Percentiles rank a stretch among this genome's conserved stretches.
Conservation (phyloP, 2,888 invertebrate species). For the Pyrrhia umbra region DNA sequence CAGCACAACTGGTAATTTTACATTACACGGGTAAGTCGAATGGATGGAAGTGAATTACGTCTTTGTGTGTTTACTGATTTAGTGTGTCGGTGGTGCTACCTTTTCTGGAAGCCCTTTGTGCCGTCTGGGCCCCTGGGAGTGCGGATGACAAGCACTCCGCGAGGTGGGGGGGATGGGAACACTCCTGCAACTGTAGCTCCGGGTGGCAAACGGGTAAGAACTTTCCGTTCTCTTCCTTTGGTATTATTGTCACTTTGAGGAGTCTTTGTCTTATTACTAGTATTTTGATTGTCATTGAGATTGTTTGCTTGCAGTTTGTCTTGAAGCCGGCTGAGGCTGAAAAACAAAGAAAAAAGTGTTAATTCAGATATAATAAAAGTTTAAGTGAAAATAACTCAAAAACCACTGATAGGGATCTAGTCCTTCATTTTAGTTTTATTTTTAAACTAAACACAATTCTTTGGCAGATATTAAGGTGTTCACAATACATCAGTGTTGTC, state of each 20-base stretch:
- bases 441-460: constrained; percentile 4
- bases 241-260: constrained; percentile 75
- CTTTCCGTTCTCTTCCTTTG: constrained; percentile 85
- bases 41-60: constrained; percentile 75
- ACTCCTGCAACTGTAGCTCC: constrained; percentile 79
- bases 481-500: constrained; percentile 9
- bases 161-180: constrained; percentile 85
- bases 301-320: constrained; percentile 86
- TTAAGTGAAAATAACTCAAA: not conserved
- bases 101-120: constrained; percentile 88
- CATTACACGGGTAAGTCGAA: constrained; percentile 58
- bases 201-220: constrained; percentile 80
- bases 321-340: constrained; percentile 83
- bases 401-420: not conserved
- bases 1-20: constrained; percentile 59
- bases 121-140: constrained; percentile 95
- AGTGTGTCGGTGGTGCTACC: constrained; percentile 79
- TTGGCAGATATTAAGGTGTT: constrained; percentile 19
- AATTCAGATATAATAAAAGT: not conserved
- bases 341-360: constrained; percentile 58
- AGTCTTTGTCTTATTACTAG: constrained; percentile 75
- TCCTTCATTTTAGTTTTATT: not conserved
- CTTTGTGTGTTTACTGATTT: constrained; percentile 60
- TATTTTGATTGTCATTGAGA: constrained; percentile 80
- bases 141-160: constrained; percentile 91